Conservation (phyloP, 2,113 vertebrate genomes). For the Thinocorus orbignyianus region DNA sequence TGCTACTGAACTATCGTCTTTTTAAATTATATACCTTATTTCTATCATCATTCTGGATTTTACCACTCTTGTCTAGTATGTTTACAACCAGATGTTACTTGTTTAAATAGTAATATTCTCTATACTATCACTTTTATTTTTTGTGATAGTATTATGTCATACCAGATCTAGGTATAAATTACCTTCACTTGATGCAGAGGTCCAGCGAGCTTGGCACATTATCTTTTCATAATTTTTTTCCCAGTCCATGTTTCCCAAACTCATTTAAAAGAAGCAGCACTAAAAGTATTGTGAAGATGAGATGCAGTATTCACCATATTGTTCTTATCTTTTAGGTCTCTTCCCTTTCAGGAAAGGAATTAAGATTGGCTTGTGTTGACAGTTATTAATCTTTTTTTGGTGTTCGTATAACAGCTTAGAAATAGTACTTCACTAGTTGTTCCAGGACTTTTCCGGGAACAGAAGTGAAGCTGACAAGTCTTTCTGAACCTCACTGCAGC, state of each 20-base stretch:
- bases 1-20: not conserved
- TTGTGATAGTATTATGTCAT: not conserved
- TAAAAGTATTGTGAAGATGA: not conserved
- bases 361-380: not conserved
- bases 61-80: not conserved
- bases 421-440: not conserved
- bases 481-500: not conserved
- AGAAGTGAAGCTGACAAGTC: not conserved
- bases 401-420: not conserved
- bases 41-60: not conserved
- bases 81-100: not conserved
- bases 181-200: not conserved
- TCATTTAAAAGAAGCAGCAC: not conserved
- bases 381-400: not conserved
- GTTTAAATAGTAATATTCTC: not conserved
- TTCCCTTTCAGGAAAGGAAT: not conserved
- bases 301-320: not conserved
- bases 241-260: not conserved
- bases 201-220: not conserved
- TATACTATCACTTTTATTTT: not conserved
- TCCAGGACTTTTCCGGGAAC: not conserved
- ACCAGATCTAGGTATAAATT: not conserved
- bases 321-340: not conserved
- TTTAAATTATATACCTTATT: not conserved
- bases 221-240: not conserved